phyloP scores from a whole-genome alignment of 2,888 invertebrate genomes.

The Merodon equestris region DNA sequence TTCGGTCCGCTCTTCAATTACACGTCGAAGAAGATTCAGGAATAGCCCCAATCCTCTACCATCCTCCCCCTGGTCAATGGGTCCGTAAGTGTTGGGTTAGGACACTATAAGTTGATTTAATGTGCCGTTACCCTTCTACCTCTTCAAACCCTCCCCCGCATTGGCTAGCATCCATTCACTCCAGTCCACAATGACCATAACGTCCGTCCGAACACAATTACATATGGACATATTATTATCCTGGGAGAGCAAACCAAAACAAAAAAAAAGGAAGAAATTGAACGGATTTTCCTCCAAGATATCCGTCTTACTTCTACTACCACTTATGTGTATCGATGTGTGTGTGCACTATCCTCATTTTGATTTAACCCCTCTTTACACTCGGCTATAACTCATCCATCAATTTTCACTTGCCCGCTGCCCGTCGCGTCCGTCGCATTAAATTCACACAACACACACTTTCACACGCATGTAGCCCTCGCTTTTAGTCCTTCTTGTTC shows the following conservation, averaged over 20 bases:
- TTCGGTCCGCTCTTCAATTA: no score
- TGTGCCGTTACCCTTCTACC: constrained; percentile 53
- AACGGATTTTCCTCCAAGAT: constrained; percentile 50
- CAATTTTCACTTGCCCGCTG: constrained; percentile 75
- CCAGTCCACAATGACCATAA: constrained; percentile 35
- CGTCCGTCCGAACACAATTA: constrained; percentile 64
- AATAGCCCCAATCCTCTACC: constrained; percentile 5
- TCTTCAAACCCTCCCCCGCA: background rate
- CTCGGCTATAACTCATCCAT: constrained; percentile 77
- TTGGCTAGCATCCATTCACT: background rate
- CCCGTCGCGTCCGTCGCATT: no score
- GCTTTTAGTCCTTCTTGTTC: constrained; percentile 39
- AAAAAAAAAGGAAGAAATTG: background rate
- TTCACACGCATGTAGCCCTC: constrained; percentile 15
- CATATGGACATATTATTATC: constrained; percentile 67
- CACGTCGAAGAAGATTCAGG: no score
- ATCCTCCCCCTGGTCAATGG: constrained; percentile 19
- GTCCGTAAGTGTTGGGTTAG: constrained; percentile 68
- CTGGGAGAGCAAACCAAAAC: constrained; percentile 16
- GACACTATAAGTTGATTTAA: constrained; percentile 68
- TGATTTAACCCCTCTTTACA: constrained; percentile 70
- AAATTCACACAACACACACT: constrained; percentile 31
- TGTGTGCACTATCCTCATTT: constrained; percentile 37
- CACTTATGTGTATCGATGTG: constrained; percentile 65
- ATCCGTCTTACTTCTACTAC: constrained; percentile 32